A percentile compares a stretch with the other conserved stretches of the same genome.
Evolutionary conservation across 2,797 vertebrate genomes (phyloP).

Genomic region (Cirrhinus molitorella): DNA sequence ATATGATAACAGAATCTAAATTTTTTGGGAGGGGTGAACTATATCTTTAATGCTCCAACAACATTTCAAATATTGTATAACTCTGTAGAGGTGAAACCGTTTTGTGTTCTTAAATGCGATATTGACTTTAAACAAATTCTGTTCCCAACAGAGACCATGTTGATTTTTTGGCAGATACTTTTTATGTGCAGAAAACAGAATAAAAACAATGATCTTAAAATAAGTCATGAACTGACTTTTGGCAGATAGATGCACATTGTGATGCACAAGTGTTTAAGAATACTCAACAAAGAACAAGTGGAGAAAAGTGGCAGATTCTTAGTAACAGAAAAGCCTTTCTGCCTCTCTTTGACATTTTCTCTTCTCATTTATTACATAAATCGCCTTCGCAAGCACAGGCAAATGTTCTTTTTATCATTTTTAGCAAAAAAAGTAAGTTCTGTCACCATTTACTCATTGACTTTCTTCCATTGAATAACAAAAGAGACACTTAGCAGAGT

Average conservation of each 20-base stretch:
- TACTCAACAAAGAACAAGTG: not conserved
- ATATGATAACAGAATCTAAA: not conserved
- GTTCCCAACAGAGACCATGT: not conserved
- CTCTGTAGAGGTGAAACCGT: not conserved
- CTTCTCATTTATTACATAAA: slow-evolving; percentile 20
- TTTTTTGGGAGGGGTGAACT: not conserved
- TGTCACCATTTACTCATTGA: not conserved
- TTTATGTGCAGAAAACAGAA: not conserved
- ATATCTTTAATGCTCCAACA: not conserved
- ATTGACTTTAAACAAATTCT: not conserved
- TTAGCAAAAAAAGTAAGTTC: not conserved
- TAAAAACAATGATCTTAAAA: not conserved
- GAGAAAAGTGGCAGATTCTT: not conserved
- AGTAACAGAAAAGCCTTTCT: slow-evolving; percentile 2
- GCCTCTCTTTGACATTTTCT: not conserved
- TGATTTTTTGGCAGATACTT: not conserved
- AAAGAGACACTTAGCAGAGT: not conserved
- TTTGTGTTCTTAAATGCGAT: not conserved
- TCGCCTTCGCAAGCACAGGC: not conserved
- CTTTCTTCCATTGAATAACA: not conserved
- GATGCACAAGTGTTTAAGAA: not conserved
- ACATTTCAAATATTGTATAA: not conserved
- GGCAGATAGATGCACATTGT: not conserved
- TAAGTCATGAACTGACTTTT: not conserved
- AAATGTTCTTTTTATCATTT: slow-evolving; percentile 1